Base-by-base conservation (phyloP, 2,113 vertebrate genomes). In the Phasianus colchicus region DNA sequence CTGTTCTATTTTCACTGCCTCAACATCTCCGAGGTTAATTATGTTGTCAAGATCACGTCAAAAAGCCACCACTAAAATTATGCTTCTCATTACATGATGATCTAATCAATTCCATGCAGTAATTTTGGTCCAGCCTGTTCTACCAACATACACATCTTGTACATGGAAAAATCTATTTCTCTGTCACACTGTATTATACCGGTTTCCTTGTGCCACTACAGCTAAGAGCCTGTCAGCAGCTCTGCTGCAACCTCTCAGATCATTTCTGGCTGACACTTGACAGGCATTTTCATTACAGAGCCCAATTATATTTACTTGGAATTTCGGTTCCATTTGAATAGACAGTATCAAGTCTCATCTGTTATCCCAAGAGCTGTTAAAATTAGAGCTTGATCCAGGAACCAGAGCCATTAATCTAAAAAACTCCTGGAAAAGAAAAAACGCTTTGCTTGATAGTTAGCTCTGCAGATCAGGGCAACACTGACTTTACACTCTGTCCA, bases 21-120 rank as follows among this genome's bases (percentile, higher is more conserved):
- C 88, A 11, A 50, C 42, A 67, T 84, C 78, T 94, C 85, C 82
- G 66, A 82, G 86, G 85, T 96, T 97, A 97, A 98, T 97, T 95
- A 77, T 6, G 54, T 66, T 97, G 94, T 93, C 87, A 96, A 89
- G 75, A 89, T 17, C 67, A 66, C 87, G 94, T 90, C 90, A 61
- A 69, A 92, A 86, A 93, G 95, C 47, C 94, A 65, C 83, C 1
- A 57, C 70, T 86, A 63, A 94, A 96, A 95, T 88, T 36, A 91
- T 82, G 89, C 69, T 80, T 95, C 87, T 96, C 91, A 78, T 96
- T 94, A 96, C 47, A 64, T 10, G 52, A 92, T 45, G 92, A 52
- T 61, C 32, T 93, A 91, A 93, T 96, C 89, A 81, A 94, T 97
- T 93, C 83, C 38, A 4, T 48, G 67, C 74, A 79, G 91, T 83